These are phyloP conservation scores for Volucella zonaria DNA, from an alignment of 2,888 invertebrate species.

Conservation along the genomic window DNA sequence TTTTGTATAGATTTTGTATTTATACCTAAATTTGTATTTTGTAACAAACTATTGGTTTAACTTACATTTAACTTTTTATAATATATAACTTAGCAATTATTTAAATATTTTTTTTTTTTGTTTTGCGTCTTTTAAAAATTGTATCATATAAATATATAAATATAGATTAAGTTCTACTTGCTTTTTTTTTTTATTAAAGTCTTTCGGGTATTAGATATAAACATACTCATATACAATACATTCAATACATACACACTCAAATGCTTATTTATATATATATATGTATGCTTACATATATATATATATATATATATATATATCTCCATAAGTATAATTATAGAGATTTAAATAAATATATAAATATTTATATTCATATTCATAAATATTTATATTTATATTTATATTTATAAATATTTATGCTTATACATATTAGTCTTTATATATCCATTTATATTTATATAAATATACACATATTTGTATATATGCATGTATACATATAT, in stretches of 20 bases:
- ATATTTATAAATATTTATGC: too few species aligned
- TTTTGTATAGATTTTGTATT: not conserved
- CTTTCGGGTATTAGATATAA: constrained; percentile 64
- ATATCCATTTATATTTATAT: constrained; percentile 7
- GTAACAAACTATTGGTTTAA: not conserved
- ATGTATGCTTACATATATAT: constrained; percentile 5
- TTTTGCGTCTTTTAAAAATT: not conserved
- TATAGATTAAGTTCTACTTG: constrained; percentile 36
- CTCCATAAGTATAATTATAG: too few species aligned
- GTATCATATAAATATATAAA: constrained; percentile 51
- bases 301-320: too few species aligned
- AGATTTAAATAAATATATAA: too few species aligned
- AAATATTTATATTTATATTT: too few species aligned
- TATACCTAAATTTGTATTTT: not conserved
- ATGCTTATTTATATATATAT: constrained; percentile 43
- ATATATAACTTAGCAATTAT: not conserved
- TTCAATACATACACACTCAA: constrained; percentile 25
- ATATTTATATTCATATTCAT: too few species aligned
- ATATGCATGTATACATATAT: not conserved
- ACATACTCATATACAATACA: constrained; percentile 32
- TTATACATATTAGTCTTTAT: too few species aligned
- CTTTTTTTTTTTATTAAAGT: constrained; percentile 47
- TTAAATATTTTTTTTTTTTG: not conserved
- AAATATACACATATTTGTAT: constrained; percentile 24
- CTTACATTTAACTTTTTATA: not conserved